Conservation (phyloP, 2,888 invertebrate genomes). For the Drosophila aldrichi region DNA sequence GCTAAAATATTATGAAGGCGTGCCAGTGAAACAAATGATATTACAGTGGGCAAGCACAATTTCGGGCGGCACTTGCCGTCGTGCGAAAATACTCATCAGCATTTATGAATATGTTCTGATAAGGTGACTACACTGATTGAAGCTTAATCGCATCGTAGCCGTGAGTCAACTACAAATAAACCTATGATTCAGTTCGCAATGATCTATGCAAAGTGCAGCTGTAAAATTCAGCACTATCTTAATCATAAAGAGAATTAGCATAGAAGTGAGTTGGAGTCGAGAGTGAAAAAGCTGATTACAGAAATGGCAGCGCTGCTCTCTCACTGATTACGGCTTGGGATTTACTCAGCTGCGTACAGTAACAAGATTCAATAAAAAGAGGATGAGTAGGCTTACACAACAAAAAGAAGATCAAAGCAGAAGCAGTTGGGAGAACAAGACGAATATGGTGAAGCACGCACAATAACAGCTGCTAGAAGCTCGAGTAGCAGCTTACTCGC, state of each 20-base stretch:
- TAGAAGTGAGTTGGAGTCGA: neutral
- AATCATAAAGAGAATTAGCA: no score
- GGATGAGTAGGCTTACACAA: neutral
- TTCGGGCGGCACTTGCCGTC: no score
- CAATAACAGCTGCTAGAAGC: slow-evolving; percentile 7
- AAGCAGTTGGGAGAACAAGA: no score
- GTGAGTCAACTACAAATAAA: slow-evolving; percentile 38
- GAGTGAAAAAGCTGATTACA: neutral
- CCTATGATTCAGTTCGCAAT: slow-evolving; percentile 19
- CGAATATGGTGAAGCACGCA: neutral
- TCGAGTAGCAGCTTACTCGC: neutral
- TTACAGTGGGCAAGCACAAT: neutral
- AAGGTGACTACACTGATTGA: slow-evolving; percentile 7
- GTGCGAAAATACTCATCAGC: slow-evolving; percentile 12
- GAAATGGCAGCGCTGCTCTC: neutral
- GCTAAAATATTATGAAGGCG: slow-evolving; percentile 18
- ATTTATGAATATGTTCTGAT: slow-evolving; percentile 27
- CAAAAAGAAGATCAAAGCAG: no score
- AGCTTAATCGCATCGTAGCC: no score
- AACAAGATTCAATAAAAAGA: neutral
- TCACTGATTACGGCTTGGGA: neutral
- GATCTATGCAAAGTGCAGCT: neutral
- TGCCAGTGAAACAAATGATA: no score
- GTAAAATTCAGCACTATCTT: neutral
- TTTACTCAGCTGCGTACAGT: no score